Conservation (phyloP, 2,113 vertebrate genomes). For the Otus sunia region DNA sequence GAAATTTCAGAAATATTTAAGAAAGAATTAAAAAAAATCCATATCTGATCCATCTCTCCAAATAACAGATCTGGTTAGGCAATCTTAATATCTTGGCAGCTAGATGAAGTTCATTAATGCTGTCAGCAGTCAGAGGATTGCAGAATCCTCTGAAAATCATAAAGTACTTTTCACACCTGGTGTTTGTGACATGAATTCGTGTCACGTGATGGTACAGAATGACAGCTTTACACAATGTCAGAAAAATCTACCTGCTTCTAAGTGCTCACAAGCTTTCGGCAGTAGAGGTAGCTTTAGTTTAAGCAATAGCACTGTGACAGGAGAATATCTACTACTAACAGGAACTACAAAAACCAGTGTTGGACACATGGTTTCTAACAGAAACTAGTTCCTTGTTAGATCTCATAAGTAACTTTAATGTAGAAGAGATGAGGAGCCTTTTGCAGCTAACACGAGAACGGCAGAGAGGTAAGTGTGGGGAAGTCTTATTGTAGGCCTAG, state of each 20-base stretch:
- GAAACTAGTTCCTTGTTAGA: neutral
- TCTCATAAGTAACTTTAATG: neutral
- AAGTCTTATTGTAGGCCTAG: neutral
- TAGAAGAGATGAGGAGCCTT: neutral
- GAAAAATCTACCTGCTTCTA: neutral
- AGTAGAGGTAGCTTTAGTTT: neutral
- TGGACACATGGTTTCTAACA: neutral
- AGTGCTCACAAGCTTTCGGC: neutral
- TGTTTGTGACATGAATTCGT: neutral
- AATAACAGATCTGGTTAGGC: neutral
- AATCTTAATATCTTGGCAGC: neutral
- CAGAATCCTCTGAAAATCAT: neutral
- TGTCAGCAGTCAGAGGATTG: neutral
- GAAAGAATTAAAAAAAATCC: neutral
- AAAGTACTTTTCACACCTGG: neutral
- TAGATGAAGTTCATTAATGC: neutral
- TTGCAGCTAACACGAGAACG: neutral
- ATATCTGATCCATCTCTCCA: neutral
- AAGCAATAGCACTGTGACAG: neutral
- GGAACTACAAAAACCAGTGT: neutral
- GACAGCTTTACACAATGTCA: neutral
- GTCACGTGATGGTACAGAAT: neutral
- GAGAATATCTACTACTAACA: neutral
- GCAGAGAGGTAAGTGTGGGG: neutral
- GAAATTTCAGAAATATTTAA: neutral